These are phyloP conservation scores for Keiferia lycopersicella DNA, from an alignment of 2,888 invertebrate species.

Conservation along the genomic window DNA sequence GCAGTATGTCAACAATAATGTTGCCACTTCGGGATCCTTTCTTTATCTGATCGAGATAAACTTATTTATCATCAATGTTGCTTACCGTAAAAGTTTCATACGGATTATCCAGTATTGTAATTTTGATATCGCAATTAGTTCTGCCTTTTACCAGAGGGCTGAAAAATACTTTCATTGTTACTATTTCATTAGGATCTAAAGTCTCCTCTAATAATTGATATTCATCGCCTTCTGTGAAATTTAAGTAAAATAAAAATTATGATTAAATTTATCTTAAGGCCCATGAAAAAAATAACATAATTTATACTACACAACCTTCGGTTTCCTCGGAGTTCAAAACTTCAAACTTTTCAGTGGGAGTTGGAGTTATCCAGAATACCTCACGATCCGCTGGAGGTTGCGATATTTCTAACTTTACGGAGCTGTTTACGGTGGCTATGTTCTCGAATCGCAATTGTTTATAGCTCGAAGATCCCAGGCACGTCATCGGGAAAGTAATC, in stretches of 20 bases:
- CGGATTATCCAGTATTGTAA: slow-evolving; percentile 64
- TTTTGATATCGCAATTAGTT: slow-evolving; percentile 59
- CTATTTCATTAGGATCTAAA: slow-evolving; percentile 54
- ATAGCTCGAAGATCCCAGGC: slow-evolving; percentile 61
- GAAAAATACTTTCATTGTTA: slow-evolving; percentile 53
- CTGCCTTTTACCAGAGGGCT: slow-evolving; percentile 64
- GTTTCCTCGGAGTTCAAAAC: neutral
- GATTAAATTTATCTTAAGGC: neutral
- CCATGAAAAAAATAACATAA: neutral
- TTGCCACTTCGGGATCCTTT: too few species aligned
- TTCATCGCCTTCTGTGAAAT: neutral
- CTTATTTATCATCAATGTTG: neutral
- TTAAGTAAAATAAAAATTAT: neutral
- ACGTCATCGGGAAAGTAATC: slow-evolving; percentile 66
- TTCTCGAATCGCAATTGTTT: slow-evolving; percentile 63
- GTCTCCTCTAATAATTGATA: neutral
- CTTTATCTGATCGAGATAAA: too few species aligned
- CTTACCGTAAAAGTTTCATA: slow-evolving; percentile 68
- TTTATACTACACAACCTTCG: neutral
- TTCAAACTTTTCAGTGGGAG: neutral
- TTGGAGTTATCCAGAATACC: slow-evolving; percentile 49
- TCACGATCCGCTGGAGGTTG: slow-evolving; percentile 53
- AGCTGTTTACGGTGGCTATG: slow-evolving; percentile 57
- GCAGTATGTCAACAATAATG: too few species aligned
- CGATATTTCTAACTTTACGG: slow-evolving; percentile 50